Evolutionary conservation across 2,797 vertebrate species (phyloP).

Genomic region (Champsocephalus esox): DNA sequence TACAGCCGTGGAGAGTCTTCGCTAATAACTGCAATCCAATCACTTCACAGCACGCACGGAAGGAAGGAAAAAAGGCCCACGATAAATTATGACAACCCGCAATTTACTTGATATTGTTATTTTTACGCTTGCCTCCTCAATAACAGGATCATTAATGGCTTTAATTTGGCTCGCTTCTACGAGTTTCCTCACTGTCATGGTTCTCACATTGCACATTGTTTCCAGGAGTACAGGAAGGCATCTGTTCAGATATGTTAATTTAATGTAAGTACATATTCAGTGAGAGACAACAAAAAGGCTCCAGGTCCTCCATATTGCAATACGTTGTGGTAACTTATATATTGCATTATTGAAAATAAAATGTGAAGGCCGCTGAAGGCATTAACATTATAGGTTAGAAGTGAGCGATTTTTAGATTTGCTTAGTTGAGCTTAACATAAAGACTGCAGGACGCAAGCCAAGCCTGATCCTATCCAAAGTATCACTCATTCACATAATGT

Average conservation of each 20-base stretch:
- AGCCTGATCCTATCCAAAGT: neutral
- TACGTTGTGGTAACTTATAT: neutral
- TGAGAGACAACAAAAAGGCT: neutral
- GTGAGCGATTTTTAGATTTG: neutral
- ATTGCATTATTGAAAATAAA: too few relatives aligned
- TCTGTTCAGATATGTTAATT: neutral
- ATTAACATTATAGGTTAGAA: neutral
- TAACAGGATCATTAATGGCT: conserved; percentile 58
- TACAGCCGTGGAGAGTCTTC: conserved; percentile 73
- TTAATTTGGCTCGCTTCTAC: conserved; percentile 35
- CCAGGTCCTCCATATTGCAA: neutral
- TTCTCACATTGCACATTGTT: neutral
- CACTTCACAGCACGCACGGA: conserved; percentile 66
- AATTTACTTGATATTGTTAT: conserved; percentile 78
- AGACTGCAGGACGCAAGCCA: neutral
- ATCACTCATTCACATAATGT: neutral
- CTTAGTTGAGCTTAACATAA: neutral
- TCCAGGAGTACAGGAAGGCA: neutral
- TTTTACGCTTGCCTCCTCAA: conserved; percentile 57
- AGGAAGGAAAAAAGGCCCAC: conserved; percentile 51
- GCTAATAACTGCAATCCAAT: conserved; percentile 83
- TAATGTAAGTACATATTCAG: neutral
- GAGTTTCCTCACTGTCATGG: conserved; percentile 15
- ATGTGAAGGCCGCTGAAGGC: neutral
- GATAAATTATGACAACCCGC: conserved; percentile 76